Conservation (phyloP, 2,888 invertebrate genomes). For the Choristoneura rosaceana region DNA sequence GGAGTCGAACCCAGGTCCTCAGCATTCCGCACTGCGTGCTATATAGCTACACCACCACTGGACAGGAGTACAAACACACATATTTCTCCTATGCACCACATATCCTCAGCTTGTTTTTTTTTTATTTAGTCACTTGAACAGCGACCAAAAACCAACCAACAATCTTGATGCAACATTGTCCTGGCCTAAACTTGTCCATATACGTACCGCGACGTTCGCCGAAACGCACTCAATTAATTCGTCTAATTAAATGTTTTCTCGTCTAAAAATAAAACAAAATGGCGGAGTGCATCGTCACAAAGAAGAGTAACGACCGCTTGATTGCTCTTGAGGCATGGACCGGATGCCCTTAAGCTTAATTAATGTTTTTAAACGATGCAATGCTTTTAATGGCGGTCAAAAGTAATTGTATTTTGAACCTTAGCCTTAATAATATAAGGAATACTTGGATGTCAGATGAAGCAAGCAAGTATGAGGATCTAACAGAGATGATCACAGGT, state of each 20-base stretch:
- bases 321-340: conserved; percentile 63
- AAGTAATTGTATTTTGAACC: conserved; percentile 3
- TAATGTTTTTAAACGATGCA: conserved; percentile 44
- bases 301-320: conserved; percentile 73
- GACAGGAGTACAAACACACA: no score
- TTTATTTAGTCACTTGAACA: no score
- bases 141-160: no score
- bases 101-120: no score
- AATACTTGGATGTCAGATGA: neutral
- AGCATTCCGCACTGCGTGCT: no score
- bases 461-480: conserved; percentile 4
- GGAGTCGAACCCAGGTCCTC: no score
- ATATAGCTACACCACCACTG: no score
- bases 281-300: conserved; percentile 56
- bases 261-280: conserved; percentile 53
- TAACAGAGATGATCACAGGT: conserved; percentile 15
- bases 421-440: conserved; percentile 7
- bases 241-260: conserved; percentile 59
- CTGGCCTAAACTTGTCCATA: neutral
- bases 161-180: neutral
- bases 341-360: conserved; percentile 72
- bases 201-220: conserved; percentile 44
- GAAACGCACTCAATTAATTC: conserved; percentile 58
- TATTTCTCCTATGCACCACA: no score
- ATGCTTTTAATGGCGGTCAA: conserved; percentile 16